These are phyloP conservation scores for Astur gentilis DNA, from an alignment of 2,113 vertebrate genomes.

Conservation along the genomic window DNA sequence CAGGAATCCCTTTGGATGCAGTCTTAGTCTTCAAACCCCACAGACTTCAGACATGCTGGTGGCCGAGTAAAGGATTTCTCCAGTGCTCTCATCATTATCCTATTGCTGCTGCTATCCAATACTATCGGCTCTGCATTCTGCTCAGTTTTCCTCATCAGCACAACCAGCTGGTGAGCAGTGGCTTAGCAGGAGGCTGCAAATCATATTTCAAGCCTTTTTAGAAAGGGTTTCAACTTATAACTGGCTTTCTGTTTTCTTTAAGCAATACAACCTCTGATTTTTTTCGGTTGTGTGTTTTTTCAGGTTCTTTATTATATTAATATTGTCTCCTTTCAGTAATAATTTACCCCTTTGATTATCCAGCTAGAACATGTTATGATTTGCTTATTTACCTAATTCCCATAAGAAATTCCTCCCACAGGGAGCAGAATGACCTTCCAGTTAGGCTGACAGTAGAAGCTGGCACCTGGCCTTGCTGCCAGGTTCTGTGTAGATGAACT, in stretches of 20 bases:
- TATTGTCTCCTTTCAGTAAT: not conserved
- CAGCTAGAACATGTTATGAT: not conserved
- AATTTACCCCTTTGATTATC: not conserved
- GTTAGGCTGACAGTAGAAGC: not conserved
- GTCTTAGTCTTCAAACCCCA: not conserved
- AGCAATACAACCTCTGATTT: constrained; percentile 50
- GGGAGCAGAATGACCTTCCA: not conserved
- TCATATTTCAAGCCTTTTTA: not conserved
- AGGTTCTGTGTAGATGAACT: not conserved
- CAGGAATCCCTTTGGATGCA: constrained; percentile 36
- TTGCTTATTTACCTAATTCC: not conserved
- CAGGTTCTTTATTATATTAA: not conserved
- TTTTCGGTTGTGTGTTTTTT: not conserved
- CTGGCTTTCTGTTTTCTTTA: constrained; percentile 30
- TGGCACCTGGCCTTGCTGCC: not conserved
- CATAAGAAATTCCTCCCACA: not conserved
- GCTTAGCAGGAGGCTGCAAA: constrained; percentile 28
- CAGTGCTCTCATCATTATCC: not conserved
- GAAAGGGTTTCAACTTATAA: constrained; percentile 33
- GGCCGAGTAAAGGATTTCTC: not conserved
- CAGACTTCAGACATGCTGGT: not conserved
- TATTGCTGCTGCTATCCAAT: not conserved
- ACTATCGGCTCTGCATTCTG: not conserved
- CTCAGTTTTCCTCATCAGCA: not conserved
- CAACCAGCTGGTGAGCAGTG: not conserved